phyloP scores from a whole-genome alignment of 2,797 vertebrate species.

The Takifugu rubripes region DNA sequence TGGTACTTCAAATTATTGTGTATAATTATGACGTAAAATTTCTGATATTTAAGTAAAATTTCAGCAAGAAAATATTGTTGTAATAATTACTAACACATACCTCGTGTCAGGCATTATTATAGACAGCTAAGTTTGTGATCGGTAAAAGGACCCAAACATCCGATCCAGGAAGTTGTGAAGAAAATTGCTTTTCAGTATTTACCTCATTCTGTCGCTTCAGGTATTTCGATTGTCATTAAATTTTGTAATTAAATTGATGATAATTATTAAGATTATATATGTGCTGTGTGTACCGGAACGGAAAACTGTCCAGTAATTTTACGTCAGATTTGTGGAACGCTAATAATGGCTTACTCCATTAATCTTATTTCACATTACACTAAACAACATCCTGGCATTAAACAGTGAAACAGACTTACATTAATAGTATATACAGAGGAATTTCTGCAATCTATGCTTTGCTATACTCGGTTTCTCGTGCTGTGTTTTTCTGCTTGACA shows the following conservation, averaged over 20 bases:
- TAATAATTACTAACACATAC: neutral
- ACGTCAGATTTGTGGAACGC: neutral
- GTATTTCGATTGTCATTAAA: conserved; percentile 30
- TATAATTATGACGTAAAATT: fast-evolving
- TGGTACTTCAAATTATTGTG: fast-evolving
- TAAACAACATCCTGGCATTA: neutral
- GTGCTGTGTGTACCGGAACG: neutral
- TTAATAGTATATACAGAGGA: too few relatives aligned
- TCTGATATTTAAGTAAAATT: fast-evolving
- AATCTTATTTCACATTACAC: neutral
- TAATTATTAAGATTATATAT: fast-evolving
- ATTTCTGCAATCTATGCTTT: too few relatives aligned
- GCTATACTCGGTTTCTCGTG: too few relatives aligned
- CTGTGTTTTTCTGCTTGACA: too few relatives aligned
- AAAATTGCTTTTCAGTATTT: conserved; percentile 43
- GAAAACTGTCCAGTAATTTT: neutral
- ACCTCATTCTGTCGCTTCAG: conserved; percentile 37
- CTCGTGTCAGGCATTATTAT: conserved; percentile 34
- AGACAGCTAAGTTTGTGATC: conserved; percentile 13
- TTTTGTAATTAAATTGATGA: neutral
- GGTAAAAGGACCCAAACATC: conserved; percentile 59
- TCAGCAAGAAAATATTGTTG: fast-evolving
- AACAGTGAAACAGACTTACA: neutral
- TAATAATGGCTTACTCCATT: conserved; percentile 26
- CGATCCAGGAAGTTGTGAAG: conserved; percentile 53